Conservation (phyloP, 2,888 invertebrate species). For the Rhimphoctona megacephalus region DNA sequence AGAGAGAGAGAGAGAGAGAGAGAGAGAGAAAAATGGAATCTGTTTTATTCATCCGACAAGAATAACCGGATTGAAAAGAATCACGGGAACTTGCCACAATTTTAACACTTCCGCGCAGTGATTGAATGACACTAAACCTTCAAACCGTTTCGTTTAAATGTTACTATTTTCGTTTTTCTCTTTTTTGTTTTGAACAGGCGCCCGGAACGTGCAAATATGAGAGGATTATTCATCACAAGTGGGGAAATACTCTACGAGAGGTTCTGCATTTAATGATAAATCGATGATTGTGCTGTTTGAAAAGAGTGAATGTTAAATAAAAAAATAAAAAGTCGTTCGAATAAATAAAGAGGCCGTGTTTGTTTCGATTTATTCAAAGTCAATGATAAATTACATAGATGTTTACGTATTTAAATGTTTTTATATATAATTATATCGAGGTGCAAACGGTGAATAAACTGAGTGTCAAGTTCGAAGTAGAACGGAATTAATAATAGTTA, state of each 20-base stretch:
- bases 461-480: constrained; percentile 50
- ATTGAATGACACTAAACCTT: background rate
- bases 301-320: background rate
- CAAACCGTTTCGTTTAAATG: background rate
- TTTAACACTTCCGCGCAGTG: background rate
- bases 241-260: constrained; percentile 39
- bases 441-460: constrained; percentile 55
- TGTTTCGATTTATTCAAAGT: background rate
- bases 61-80: background rate
- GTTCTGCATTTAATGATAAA: constrained; percentile 21
- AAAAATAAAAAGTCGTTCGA: constrained; percentile 2
- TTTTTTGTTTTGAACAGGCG: constrained; percentile 52
- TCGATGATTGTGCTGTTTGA: constrained; percentile 34
- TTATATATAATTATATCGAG: constrained; percentile 27
- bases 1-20: background rate
- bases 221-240: constrained; percentile 56
- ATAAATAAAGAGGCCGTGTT: constrained; percentile 22
- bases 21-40: background rate
- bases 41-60: background rate
- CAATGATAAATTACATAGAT: constrained; percentile 1
- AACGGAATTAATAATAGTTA: constrained; percentile 9
- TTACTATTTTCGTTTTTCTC: background rate
- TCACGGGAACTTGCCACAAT: background rate
- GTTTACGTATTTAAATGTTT: constrained; percentile 14
- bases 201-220: constrained; percentile 15